Evolutionary conservation across 2,113 vertebrate species (phyloP).

Genomic region (Acanthisitta chloris): DNA sequence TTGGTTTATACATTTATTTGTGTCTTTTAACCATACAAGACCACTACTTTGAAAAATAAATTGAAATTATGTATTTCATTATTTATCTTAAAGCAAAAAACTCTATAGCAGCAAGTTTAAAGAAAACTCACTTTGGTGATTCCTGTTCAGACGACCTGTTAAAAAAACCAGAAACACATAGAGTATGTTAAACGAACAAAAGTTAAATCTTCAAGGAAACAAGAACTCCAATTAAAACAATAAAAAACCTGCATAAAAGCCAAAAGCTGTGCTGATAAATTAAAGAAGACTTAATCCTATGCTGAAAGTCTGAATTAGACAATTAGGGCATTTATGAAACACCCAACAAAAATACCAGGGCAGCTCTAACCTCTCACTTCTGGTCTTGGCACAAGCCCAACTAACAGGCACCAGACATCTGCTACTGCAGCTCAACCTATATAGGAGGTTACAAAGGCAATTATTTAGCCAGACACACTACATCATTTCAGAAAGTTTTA

Average conservation of each 20-base stretch:
- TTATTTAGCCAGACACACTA: background rate
- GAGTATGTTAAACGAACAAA: background rate
- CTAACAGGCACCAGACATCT: background rate
- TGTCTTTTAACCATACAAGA: background rate
- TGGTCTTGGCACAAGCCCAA: background rate
- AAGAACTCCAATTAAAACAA: background rate
- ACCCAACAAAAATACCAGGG: background rate
- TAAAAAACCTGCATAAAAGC: background rate
- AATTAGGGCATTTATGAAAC: background rate
- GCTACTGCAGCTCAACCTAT: background rate
- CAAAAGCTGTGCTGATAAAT: background rate
- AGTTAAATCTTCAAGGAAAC: background rate
- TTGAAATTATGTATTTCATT: background rate
- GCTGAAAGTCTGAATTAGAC: background rate
- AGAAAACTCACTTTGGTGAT: constrained; percentile 68
- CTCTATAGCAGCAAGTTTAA: background rate
- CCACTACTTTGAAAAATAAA: background rate
- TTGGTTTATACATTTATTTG: background rate
- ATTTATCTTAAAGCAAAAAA: background rate
- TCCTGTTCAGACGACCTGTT: constrained; percentile 69
- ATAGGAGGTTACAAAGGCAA: background rate
- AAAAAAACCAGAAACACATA: background rate
- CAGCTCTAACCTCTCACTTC: background rate
- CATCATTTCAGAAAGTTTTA: background rate
- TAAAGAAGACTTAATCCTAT: background rate